Evolutionary conservation across 2,113 vertebrate species (phyloP).

Genomic region (Oncorhynchus mykiss): DNA sequence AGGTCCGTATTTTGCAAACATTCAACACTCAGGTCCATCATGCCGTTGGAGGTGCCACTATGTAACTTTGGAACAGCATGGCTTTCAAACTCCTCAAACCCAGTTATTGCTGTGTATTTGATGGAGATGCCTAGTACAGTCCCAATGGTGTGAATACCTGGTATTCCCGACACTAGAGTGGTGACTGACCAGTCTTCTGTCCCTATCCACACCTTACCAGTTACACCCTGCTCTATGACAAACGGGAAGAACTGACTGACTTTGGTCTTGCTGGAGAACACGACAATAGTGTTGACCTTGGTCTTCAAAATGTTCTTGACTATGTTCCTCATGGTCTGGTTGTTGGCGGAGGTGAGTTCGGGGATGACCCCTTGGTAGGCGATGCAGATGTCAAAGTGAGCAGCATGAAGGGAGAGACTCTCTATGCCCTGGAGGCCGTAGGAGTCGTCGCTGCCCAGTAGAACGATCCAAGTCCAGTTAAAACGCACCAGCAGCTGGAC

Average conservation of each 20-base stretch:
- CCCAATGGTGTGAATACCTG: slow-evolving; percentile 68
- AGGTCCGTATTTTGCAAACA: slow-evolving; percentile 77
- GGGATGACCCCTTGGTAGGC: slow-evolving; percentile 80
- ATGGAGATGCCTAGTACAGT: slow-evolving; percentile 77
- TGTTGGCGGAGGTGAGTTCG: not conserved
- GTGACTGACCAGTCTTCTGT: slow-evolving; percentile 80
- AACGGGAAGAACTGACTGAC: slow-evolving; percentile 66
- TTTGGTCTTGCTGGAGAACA: slow-evolving; percentile 74
- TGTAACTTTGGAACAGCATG: slow-evolving; percentile 39
- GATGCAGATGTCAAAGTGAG: slow-evolving; percentile 65
- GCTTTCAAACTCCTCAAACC: slow-evolving; percentile 67
- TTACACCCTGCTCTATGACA: slow-evolving; percentile 71
- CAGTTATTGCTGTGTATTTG: slow-evolving; percentile 60
- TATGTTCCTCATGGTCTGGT: slow-evolving; percentile 55
- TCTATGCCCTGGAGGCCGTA: slow-evolving; percentile 76
- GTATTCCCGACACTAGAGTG: slow-evolving; percentile 61
- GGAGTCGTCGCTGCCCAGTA: slow-evolving; percentile 75
- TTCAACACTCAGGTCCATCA: not conserved
- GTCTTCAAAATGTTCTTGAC: slow-evolving; percentile 60
- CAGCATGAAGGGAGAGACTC: slow-evolving; percentile 59
- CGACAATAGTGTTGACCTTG: slow-evolving; percentile 72
- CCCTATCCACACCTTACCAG: slow-evolving; percentile 77
- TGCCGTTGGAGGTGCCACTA: not conserved
- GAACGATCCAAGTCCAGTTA: slow-evolving; percentile 79
- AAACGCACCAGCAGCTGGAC: slow-evolving; percentile 70